Conservation (phyloP, 2,888 invertebrate species). For the Halictus quadricinctus region DNA sequence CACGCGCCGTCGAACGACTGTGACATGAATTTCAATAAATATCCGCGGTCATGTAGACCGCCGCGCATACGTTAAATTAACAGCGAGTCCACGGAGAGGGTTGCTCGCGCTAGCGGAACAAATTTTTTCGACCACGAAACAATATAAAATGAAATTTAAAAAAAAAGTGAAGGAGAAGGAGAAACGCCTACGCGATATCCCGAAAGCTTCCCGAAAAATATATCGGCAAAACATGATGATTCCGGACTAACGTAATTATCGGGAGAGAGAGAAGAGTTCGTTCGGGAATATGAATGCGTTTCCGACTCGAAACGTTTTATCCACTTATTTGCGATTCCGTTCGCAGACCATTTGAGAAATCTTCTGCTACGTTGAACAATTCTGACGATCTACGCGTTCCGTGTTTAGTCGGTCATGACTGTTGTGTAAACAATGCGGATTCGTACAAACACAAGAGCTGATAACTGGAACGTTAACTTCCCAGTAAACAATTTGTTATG, state of each 20-base stretch:
- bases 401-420: not conserved
- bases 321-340: constrained; percentile 38
- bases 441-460: not conserved
- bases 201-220: constrained; percentile 35
- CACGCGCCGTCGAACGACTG: constrained; percentile 51
- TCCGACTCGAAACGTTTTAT: constrained; percentile 38
- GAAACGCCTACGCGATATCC: not conserved
- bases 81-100: not conserved
- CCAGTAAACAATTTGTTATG: too few relatives aligned
- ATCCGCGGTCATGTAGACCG: constrained; percentile 39
- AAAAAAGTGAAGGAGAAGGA: constrained; percentile 5
- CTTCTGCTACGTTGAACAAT: constrained; percentile 26
- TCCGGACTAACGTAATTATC: constrained; percentile 45
- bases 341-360: constrained; percentile 38
- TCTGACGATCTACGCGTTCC: not conserved
- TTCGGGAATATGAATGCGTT: constrained; percentile 17
- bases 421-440: not conserved
- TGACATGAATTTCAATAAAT: constrained; percentile 69
- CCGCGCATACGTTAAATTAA: constrained; percentile 45
- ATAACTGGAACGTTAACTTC: not conserved
- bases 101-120: not conserved
- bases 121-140: constrained; percentile 38
- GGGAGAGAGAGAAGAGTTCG: not conserved
- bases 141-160: constrained; percentile 26
- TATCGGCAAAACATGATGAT: constrained; percentile 48